Evolutionary conservation across 2,888 invertebrate species (phyloP).

Genomic region (Acrocera orbiculus): DNA sequence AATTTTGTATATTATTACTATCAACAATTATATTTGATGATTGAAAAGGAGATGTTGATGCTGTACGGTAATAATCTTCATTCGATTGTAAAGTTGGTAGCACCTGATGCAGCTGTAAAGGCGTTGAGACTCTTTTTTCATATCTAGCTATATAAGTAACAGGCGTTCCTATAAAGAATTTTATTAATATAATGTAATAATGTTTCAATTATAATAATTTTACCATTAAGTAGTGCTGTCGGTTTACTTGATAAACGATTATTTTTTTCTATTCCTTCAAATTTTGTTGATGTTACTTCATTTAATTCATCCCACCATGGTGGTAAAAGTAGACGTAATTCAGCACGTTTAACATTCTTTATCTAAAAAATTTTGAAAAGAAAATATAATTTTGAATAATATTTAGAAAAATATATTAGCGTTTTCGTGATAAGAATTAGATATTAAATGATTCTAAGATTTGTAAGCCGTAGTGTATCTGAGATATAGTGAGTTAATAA

Average conservation of each 20-base stretch:
- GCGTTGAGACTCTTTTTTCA: slow-evolving; percentile 16
- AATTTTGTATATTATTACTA: slow-evolving; percentile 1
- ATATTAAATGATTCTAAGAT: too few species aligned
- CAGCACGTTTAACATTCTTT: slow-evolving; percentile 63
- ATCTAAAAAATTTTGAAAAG: slow-evolving; percentile 11
- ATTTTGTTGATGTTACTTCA: slow-evolving; percentile 35
- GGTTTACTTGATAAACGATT: slow-evolving; percentile 2
- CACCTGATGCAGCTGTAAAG: slow-evolving; percentile 25
- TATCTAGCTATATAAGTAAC: slow-evolving; percentile 17
- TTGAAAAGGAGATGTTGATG: slow-evolving; percentile 41
- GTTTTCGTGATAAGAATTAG: too few species aligned
- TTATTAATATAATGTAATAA: too few species aligned
- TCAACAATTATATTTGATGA: slow-evolving; percentile 13
- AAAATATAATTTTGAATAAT: not conserved
- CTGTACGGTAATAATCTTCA: slow-evolving; percentile 37
- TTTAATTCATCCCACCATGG: slow-evolving; percentile 96
- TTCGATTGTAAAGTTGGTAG: slow-evolving; percentile 25
- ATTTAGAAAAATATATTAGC: too few species aligned
- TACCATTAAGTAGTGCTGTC: slow-evolving; percentile 4
- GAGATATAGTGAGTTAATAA: too few species aligned
- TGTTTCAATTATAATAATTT: slow-evolving; percentile 10
- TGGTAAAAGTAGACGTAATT: slow-evolving; percentile 73
- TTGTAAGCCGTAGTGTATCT: too few species aligned
- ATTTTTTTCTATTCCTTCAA: too few species aligned
- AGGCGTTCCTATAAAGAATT: too few species aligned